These are phyloP conservation scores for Drosophila quinaria DNA, from an alignment of 2,888 invertebrate genomes.

Conservation along the genomic window DNA sequence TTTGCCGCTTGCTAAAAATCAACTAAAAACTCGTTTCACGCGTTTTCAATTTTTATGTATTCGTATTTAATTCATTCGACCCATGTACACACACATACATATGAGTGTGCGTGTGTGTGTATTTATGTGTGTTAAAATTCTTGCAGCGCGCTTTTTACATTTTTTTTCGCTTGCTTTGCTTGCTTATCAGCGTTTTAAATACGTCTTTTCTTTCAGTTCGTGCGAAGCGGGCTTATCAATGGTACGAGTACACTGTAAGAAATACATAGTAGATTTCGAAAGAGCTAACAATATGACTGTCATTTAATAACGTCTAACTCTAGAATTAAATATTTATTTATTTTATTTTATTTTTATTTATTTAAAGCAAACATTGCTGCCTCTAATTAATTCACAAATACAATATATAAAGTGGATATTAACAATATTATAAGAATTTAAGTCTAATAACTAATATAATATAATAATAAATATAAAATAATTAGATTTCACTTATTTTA, in stretches of 20 bases:
- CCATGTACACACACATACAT: conserved; percentile 17
- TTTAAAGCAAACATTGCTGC: too few species aligned
- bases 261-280: not conserved
- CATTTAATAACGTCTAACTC: too few species aligned
- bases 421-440: too few species aligned
- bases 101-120: conserved; percentile 23
- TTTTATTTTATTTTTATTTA: too few species aligned
- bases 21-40: conserved; percentile 78
- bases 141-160: conserved; percentile 72
- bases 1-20: conserved; percentile 70
- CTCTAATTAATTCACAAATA: too few species aligned
- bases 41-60: conserved; percentile 71
- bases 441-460: too few species aligned
- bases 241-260: conserved; percentile 31
- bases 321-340: too few species aligned
- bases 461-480: not conserved
- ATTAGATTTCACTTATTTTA: not conserved
- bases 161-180: conserved; percentile 39
- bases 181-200: conserved; percentile 73
- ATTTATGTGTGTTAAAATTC: conserved; percentile 52
- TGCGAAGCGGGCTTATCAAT: conserved; percentile 62
- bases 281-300: not conserved
- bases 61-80: conserved; percentile 57
- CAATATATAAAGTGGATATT: too few species aligned
- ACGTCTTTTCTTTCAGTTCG: conserved; percentile 75